Evolutionary conservation across 2,113 vertebrate species (phyloP).

Genomic region (Tetraodon nigroviridis): DNA sequence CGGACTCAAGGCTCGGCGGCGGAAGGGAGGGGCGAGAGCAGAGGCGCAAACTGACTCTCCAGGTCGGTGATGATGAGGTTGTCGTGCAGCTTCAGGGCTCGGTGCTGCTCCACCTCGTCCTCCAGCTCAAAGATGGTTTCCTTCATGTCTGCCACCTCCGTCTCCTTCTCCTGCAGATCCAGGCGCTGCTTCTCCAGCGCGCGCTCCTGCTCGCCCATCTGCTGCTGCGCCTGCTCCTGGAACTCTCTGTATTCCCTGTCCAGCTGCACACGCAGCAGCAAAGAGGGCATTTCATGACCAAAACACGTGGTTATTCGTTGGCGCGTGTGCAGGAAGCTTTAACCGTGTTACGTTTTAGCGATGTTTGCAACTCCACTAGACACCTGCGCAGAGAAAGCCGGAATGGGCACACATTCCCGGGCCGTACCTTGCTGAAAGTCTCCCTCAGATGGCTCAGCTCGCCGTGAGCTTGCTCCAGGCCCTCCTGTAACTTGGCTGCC

Average conservation of each 20-base stretch:
- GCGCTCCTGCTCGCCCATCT: conserved; percentile 83
- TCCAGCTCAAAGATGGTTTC: conserved; percentile 95
- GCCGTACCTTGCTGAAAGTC: conserved; percentile 83
- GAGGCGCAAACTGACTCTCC: conserved; percentile 81
- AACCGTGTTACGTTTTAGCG: neutral
- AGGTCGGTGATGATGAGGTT: conserved; percentile 93
- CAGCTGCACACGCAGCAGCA: conserved; percentile 69
- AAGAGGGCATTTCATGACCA: conserved; percentile 17
- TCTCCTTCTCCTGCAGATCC: conserved; percentile 88
- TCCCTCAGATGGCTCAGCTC: conserved; percentile 84
- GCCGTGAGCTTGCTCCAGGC: conserved; percentile 81
- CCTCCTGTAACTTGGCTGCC: conserved; percentile 81
- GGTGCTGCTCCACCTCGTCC: conserved; percentile 94
- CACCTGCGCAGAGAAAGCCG: neutral
- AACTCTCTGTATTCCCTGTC: conserved; percentile 86
- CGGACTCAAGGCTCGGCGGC: neutral
- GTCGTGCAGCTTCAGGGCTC: conserved; percentile 93
- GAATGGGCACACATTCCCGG: neutral
- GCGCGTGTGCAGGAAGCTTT: conserved; percentile 5
- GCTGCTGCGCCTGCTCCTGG: conserved; percentile 85
- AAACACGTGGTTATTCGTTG: conserved; percentile 1
- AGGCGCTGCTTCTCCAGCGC: conserved; percentile 81
- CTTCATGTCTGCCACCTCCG: conserved; percentile 91
- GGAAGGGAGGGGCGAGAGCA: neutral
- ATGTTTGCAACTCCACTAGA: neutral